These are phyloP conservation scores for Sicus ferrugineus DNA, from an alignment of 2,888 invertebrate genomes.

Conservation along the genomic window DNA sequence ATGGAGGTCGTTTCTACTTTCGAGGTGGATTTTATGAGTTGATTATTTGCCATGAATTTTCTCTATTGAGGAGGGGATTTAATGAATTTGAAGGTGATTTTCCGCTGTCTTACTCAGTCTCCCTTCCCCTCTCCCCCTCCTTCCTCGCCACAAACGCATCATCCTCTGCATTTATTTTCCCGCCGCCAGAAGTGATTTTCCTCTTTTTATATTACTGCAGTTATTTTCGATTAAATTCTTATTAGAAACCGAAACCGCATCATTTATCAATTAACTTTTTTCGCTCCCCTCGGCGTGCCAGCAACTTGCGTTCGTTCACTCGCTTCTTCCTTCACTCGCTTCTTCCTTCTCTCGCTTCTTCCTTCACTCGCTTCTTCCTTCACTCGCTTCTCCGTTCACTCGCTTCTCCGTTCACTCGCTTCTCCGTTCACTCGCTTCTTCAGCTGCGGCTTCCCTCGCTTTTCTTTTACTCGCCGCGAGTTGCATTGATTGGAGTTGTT, in stretches of 20 bases:
- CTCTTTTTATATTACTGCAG: neutral
- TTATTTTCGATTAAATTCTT: conserved; percentile 28
- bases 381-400: too few species aligned
- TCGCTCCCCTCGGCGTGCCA: neutral
- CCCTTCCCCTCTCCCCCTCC: neutral
- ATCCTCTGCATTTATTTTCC: neutral
- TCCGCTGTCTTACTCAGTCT: neutral
- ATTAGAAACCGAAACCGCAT: conserved; percentile 23
- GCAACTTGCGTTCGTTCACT: too few species aligned
- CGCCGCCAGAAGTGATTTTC: neutral
- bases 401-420: too few species aligned
- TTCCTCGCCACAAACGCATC: neutral
- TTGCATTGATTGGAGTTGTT: too few species aligned
- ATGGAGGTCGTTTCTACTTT: too few species aligned
- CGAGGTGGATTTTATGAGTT: too few species aligned
- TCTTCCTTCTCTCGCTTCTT: neutral
- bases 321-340: neutral
- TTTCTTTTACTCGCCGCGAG: too few species aligned
- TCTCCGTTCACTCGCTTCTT: too few species aligned
- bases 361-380: neutral
- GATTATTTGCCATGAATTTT: too few species aligned
- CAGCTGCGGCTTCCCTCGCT: too few species aligned
- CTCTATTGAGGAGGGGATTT: too few species aligned
- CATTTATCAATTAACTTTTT: conserved; percentile 18
- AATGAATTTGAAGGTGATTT: too few species aligned